Base-by-base conservation (phyloP, 2,888 invertebrate genomes). In the Polyploca ridens region DNA sequence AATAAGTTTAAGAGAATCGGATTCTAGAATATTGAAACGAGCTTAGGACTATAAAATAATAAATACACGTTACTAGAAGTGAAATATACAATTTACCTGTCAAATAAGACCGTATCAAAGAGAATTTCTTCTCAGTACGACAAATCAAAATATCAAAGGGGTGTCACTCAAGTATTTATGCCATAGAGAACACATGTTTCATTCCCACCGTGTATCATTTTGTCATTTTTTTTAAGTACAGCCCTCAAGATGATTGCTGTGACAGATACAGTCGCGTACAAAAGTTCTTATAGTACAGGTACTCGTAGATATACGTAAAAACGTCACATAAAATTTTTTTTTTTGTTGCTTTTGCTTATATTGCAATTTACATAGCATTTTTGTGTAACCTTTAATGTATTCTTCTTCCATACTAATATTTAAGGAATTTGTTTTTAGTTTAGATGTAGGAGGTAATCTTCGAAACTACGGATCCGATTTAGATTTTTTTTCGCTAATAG, bases 71-170 rank as follows among this genome's bases (percentile, higher is more conserved):
- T 54, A 38, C 60, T 10, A 4, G 14, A 4, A 46, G n/a, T 46
- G 6, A 10, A 46, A 46, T 46, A n/a, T 46, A 46, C 46, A 58
- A 13, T 13, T 33, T n/a, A 64, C 65, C 70, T 71, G 71, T 66
- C 63, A 69, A 69, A 69, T 66, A 67, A 68, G 67, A 69, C 33
- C 35, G 41, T 62, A 72, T 76, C 73, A 83, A 81, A 82, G 75
- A 61, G 71, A 83, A 81, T 78, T 71, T 75, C 73, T 74, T 77
- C 77, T 76, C 67, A 69, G 69, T 67, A 69, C 64, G 70, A 75
- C 71, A 81, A 84, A 86, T 86, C 81, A 77, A 70, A 78, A 78
- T 82, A 88, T 90, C 86, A 91, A 91, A 91, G 87, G 78, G 83
- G 84, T 88, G 89, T 86, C 89, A 86, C 79, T 87, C 82, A 83